phyloP scores from a whole-genome alignment of 2,888 invertebrate genomes.

The Onthophagus sagittarius region DNA sequence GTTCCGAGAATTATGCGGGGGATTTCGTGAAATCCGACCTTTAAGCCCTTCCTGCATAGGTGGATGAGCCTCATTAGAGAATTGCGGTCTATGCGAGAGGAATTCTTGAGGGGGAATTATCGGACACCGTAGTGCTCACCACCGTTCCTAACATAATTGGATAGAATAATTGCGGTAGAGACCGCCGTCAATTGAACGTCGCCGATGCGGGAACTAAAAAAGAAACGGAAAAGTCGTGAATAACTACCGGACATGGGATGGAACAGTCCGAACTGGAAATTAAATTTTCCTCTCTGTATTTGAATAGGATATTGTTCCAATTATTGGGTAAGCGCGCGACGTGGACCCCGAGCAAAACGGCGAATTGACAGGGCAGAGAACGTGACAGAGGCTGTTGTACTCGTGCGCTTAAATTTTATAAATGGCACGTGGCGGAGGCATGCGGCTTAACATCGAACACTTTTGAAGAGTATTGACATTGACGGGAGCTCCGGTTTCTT shows the following conservation, averaged over 20 bases:
- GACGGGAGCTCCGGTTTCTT: neutral
- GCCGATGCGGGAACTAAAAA: constrained; percentile 34
- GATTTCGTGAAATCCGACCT: neutral
- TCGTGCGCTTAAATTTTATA: neutral
- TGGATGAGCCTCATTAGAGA: constrained; percentile 28
- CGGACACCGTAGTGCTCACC: constrained; percentile 37
- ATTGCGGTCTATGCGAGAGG: constrained; percentile 15
- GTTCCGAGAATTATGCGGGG: neutral
- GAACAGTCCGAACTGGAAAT: constrained; percentile 32
- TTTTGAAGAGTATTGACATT: neutral
- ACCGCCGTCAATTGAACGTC: constrained; percentile 31
- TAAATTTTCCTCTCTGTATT: constrained; percentile 42
- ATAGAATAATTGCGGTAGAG: constrained; percentile 40
- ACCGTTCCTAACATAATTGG: constrained; percentile 42
- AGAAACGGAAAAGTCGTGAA: constrained; percentile 26
- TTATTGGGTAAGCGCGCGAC: constrained; percentile 33
- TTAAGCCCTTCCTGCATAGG: neutral
- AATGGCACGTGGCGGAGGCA: neutral
- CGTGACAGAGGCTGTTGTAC: neutral
- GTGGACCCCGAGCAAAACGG: neutral
- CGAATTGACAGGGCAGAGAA: neutral
- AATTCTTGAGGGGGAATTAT: constrained; percentile 35
- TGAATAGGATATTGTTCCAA: constrained; percentile 41
- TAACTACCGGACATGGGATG: constrained; percentile 20
- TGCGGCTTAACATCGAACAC: neutral